Base-by-base conservation (phyloP, 2,113 vertebrate species). In the Megalops atlanticus region DNA sequence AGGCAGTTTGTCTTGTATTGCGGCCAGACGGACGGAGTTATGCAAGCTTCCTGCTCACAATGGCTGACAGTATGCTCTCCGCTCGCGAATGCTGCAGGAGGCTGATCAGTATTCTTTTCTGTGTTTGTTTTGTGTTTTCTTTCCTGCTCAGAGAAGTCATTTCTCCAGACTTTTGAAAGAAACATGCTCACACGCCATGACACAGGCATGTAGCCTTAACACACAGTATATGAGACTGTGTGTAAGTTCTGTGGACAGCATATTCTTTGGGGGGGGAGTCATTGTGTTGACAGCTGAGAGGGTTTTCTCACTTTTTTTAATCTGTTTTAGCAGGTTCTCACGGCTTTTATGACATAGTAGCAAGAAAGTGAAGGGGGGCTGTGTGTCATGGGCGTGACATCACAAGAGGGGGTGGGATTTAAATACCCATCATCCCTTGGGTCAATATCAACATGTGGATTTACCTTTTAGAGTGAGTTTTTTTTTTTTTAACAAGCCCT, bases 1-100 rank as follows among this genome's bases (percentile, higher is more conserved):
- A 10, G n/a, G 16, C 75, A 54, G 83, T 85, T 86, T 84, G 71
- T 86, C 68, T 86, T 85, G 83, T 80, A 81, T 52, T 45, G 70
- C 33, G 78, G 84, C 84, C 84, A 87, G 80, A 76, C 68, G 81
- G 74, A 84, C 74, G 80, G 35, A 83, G 70, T 71, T 82, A 68
- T 35, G 54, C 36, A 72, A 49, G 40, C 33, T 43, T 76, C 69
- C 36, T 11, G 1, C 64, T 27, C 74, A 54, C 64, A 58, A 69
- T 43, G 81, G 70, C 41, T 38, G 21, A 69, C 21, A 75, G 38
- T 54, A 80, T 77, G 47, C 41, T 87, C 73, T 74, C 38, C 14
- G 52, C 36, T 38, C n/a, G 74, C 80, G 71, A 58, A 83, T 82
- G 82, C 80, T 83, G 79, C 74, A 45, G 58, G n/a, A 58, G 31